Conservation (phyloP, 2,797 vertebrate genomes). For the Picus viridis region DNA sequence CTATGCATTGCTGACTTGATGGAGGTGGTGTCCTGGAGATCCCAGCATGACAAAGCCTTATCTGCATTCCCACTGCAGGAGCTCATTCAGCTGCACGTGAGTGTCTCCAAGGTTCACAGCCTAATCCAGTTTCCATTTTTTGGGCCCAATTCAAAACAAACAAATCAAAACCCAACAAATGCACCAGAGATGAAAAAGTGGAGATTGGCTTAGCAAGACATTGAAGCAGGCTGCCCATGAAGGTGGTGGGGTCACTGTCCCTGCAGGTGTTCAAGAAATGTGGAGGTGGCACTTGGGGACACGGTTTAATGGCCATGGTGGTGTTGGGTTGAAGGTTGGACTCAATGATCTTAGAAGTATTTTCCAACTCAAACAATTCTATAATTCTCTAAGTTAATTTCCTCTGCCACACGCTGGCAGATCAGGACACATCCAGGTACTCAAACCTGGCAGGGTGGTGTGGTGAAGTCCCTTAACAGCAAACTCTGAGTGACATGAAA, state of each 20-base stretch:
- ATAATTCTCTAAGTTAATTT: not conserved
- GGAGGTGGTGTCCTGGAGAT: not conserved
- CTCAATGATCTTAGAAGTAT: too few species aligned
- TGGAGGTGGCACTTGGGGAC: too few species aligned
- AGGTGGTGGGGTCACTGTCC: too few species aligned
- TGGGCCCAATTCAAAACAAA: not conserved
- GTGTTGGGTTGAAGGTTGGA: too few species aligned
- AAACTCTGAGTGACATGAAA: accelerated
- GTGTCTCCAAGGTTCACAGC: not conserved
- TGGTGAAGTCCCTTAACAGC: not conserved
- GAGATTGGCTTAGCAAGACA: not conserved
- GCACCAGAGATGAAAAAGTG: not conserved
- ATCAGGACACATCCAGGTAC: accelerated
- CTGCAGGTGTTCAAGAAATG: too few species aligned
- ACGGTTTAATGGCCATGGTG: too few species aligned
- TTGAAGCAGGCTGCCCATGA: too few species aligned
- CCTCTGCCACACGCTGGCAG: not conserved
- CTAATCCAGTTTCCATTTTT: not conserved
- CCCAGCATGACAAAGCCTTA: not conserved
- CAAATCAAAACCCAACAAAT: not conserved
- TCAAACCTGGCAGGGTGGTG: not conserved
- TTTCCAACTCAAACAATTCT: too few species aligned
- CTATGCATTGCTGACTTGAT: not conserved
- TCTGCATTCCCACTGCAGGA: not conserved
- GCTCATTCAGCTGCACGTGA: not conserved